Conservation (phyloP, 2,797 vertebrate genomes). For the Hoplostethus atlanticus region DNA sequence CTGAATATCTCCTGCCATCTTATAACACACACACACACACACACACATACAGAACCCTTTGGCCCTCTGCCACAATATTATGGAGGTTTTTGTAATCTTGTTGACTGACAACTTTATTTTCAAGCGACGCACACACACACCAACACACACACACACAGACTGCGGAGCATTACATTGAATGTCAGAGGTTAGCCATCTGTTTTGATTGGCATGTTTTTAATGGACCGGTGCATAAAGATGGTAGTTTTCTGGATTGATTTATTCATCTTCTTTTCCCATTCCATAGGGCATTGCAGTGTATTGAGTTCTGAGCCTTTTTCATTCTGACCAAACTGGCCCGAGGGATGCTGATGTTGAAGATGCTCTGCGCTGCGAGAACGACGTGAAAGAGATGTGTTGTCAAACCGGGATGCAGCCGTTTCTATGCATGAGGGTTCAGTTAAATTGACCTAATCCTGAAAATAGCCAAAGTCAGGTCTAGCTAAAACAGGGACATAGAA, state of each 20-base stretch:
- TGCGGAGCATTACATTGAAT: constrained; percentile 1
- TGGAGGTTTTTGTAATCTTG: constrained; percentile 54
- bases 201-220: constrained; percentile 60
- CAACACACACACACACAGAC: not conserved
- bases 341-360: not conserved
- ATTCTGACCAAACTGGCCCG: not conserved
- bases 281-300: not conserved
- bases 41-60: constrained; percentile 12
- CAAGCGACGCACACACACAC: constrained; percentile 21
- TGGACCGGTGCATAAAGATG: constrained; percentile 43
- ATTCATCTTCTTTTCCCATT: not conserved
- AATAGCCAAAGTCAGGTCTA: too few species aligned
- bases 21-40: constrained; percentile 25
- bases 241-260: not conserved
- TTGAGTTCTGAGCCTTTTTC: not conserved
- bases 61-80: constrained; percentile 37
- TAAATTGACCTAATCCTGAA: too few species aligned
- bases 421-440: too few species aligned
- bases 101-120: constrained; percentile 76
- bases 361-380: too few species aligned
- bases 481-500: too few species aligned
- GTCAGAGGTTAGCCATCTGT: constrained; percentile 43
- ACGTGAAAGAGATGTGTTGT: too few species aligned
- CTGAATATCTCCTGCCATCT: constrained; percentile 37
- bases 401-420: too few species aligned